Evolutionary conservation across 1,140 invertebrate genomes (phyloP).

Genomic region (Thalassaphorura encarpata): DNA sequence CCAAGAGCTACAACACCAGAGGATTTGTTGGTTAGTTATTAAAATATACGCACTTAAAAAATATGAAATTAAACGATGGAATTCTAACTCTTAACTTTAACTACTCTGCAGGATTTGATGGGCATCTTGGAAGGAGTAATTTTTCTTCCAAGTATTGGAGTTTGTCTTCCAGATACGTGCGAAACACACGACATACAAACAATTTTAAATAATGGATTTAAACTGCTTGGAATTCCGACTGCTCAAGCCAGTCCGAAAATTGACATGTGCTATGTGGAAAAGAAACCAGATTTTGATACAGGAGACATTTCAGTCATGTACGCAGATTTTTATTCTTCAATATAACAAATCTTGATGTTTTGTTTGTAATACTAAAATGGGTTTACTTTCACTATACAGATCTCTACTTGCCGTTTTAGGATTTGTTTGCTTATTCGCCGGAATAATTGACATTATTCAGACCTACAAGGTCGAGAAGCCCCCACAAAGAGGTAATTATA

Average conservation of each 20-base stretch:
- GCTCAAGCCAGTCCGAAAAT: not conserved
- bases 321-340: no score
- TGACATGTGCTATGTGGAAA: not conserved
- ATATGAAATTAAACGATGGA: not conserved
- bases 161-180: slow-evolving; percentile 1
- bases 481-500: not conserved
- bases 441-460: slow-evolving; percentile 3
- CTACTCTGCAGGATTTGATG: not conserved
- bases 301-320: slow-evolving; percentile 19
- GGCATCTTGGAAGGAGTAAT: not conserved
- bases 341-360: no score
- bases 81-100: not conserved
- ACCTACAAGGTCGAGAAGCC: slow-evolving; percentile 5
- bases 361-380: no score
- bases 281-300: slow-evolving; percentile 15
- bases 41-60: not conserved
- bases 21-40: not conserved
- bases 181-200: not conserved
- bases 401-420: not conserved
- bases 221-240: not conserved
- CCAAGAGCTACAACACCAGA: not conserved
- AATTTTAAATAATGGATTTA: not conserved
- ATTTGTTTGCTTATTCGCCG: not conserved
- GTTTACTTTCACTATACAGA: slow-evolving; percentile 1
- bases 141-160: not conserved